phyloP scores from a whole-genome alignment of 2,113 vertebrate genomes.

The Bucco capensis region DNA sequence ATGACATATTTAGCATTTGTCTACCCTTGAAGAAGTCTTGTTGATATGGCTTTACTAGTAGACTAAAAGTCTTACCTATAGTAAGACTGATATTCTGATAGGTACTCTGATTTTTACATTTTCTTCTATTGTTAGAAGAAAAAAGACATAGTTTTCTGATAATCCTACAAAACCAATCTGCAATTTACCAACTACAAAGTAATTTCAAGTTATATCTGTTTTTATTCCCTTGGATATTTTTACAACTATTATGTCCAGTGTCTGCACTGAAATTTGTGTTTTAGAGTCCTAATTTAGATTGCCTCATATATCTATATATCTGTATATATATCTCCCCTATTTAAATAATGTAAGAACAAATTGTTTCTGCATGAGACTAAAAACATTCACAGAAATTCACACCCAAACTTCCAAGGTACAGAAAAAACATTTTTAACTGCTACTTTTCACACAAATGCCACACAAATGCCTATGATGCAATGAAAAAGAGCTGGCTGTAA shows the following conservation, averaged over 20 bases:
- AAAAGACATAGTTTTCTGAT: not conserved
- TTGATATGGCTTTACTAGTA: not conserved
- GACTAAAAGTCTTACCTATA: not conserved
- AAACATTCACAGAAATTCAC: not conserved
- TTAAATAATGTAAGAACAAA: not conserved
- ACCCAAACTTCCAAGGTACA: not conserved
- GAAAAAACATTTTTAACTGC: not conserved
- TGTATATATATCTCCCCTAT: not conserved
- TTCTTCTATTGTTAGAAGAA: not conserved
- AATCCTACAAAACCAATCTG: not conserved
- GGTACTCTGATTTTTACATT: not conserved
- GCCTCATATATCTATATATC: not conserved
- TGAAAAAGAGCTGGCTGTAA: not conserved
- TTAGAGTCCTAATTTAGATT: not conserved
- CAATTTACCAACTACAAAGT: not conserved
- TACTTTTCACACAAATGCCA: not conserved
- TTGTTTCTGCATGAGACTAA: not conserved
- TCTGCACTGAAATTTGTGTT: not conserved
- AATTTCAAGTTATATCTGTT: not conserved
- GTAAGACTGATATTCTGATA: not conserved
- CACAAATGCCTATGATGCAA: not conserved
- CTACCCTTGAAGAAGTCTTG: constrained; percentile 35
- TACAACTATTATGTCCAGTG: not conserved
- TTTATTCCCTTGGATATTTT: not conserved
- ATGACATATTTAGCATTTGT: constrained; percentile 51